Evolutionary conservation across 2,888 invertebrate species (phyloP).

Genomic region (Mesorhabditis spiculigera): DNA sequence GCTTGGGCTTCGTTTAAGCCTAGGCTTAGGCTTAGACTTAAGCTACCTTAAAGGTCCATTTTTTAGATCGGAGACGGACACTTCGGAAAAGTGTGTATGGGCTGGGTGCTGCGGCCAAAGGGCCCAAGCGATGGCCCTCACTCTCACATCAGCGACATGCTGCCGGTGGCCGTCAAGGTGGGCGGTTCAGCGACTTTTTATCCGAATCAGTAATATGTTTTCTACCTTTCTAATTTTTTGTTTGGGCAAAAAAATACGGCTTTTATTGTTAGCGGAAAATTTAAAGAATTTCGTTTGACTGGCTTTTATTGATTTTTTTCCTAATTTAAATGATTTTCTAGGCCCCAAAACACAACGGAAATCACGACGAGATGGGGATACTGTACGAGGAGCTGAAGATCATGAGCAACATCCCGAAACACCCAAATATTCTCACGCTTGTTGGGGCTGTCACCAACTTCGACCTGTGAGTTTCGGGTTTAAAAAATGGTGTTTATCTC

Average conservation of each 20-base stretch:
- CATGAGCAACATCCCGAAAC: conserved; percentile 32
- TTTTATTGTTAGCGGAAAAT: too few species aligned
- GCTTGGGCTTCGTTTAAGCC: not conserved
- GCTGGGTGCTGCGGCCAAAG: conserved; percentile 19
- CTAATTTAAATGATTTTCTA: too few species aligned
- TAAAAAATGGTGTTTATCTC: too few species aligned
- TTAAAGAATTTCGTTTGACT: too few species aligned
- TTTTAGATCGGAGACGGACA: conserved; percentile 29
- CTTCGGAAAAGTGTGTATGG: conserved; percentile 32
- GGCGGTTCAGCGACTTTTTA: too few species aligned
- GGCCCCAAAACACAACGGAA: conserved; percentile 15
- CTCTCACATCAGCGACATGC: conserved; percentile 11
- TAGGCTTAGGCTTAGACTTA: not conserved
- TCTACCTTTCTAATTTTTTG: too few species aligned
- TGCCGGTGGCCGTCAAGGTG: conserved; percentile 34
- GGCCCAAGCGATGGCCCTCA: conserved; percentile 17
- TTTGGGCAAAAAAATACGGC: too few species aligned
- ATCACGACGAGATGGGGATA: conserved; percentile 20
- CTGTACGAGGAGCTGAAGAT: conserved; percentile 36
- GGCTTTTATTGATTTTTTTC: too few species aligned
- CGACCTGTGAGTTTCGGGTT: conserved; percentile 21
- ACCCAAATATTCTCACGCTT: conserved; percentile 36
- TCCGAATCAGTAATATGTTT: too few species aligned
- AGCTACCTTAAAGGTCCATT: too few species aligned
- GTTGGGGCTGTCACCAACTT: conserved; percentile 35